phyloP scores from a whole-genome alignment of 2,888 invertebrate genomes.

The Romanomermis culicivorax region DNA sequence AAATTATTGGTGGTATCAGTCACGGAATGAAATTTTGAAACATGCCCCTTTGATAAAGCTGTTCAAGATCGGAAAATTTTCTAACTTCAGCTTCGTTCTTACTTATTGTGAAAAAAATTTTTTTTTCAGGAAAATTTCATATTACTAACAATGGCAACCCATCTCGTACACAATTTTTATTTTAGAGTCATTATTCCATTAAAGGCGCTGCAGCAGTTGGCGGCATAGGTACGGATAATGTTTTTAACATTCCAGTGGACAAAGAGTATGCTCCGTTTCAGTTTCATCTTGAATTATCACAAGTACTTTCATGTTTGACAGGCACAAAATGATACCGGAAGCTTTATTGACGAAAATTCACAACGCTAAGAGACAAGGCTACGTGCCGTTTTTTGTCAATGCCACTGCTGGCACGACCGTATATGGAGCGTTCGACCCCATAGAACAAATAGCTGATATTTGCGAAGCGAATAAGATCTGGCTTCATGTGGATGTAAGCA shows the following conservation, averaged over 20 bases:
- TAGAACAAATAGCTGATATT: constrained; percentile 74
- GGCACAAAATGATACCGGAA: constrained; percentile 66
- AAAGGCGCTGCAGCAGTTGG: constrained; percentile 80
- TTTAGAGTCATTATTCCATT: constrained; percentile 79
- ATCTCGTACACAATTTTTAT: constrained; percentile 9
- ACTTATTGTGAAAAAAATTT: too few species aligned
- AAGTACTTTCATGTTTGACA: too few species aligned
- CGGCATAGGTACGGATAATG: constrained; percentile 78
- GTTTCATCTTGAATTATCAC: too few species aligned
- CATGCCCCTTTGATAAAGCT: too few species aligned
- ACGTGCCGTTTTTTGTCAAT: constrained; percentile 82
- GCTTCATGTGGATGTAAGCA: constrained; percentile 80
- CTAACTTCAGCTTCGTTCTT: too few species aligned
- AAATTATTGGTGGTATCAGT: too few species aligned
- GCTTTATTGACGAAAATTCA: constrained; percentile 69
- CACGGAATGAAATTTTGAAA: too few species aligned
- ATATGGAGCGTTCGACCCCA: constrained; percentile 84
- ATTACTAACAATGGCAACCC: too few species aligned
- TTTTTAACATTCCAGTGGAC: constrained; percentile 69
- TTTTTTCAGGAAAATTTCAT: too few species aligned
- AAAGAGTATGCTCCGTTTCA: neutral
- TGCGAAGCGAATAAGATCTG: constrained; percentile 81
- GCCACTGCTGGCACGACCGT: constrained; percentile 91
- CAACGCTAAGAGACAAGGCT: constrained; percentile 57
- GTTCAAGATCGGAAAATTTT: too few species aligned